Percentiles rank a stretch among this genome's conserved stretches.
Evolutionary conservation across 2,888 invertebrate species (phyloP).

Genomic region (Latrodectus elegans): DNA sequence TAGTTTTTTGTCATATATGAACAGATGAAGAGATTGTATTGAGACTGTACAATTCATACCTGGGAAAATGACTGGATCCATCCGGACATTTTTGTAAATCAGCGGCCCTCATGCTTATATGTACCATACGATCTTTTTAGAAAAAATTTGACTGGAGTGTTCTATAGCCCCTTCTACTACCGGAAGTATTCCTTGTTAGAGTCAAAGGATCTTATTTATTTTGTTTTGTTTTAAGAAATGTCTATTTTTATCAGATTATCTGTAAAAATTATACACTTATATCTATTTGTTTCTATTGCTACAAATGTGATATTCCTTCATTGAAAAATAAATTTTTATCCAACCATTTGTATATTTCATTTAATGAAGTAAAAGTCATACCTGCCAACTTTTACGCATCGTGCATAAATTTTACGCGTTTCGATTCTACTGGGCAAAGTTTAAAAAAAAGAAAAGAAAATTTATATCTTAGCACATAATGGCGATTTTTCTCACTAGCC

Average conservation of each 20-base stretch:
- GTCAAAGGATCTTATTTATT: conserved; percentile 59
- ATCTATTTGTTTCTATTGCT: conserved; percentile 35
- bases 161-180: conserved; percentile 29
- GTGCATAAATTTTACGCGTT: too few relatives aligned
- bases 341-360: too few relatives aligned
- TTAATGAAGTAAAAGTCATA: too few relatives aligned
- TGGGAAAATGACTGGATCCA: conserved; percentile 27
- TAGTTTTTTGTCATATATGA: conserved; percentile 93
- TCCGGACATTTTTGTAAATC: conserved; percentile 18
- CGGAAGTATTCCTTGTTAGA: conserved; percentile 49
- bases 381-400: too few relatives aligned
- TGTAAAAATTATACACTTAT: conserved; percentile 36
- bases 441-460: too few relatives aligned
- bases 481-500: too few relatives aligned
- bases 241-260: conserved; percentile 59
- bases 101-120: conserved; percentile 51
- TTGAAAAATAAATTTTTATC: conserved; percentile 42
- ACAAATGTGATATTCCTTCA: conserved; percentile 49
- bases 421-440: too few relatives aligned
- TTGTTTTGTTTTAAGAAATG: conserved; percentile 53
- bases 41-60: conserved; percentile 44
- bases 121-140: conserved; percentile 17
- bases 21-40: conserved; percentile 86
- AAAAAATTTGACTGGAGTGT: conserved; percentile 20
- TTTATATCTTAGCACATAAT: too few relatives aligned